phyloP scores from a whole-genome alignment of 2,113 vertebrate genomes.

The Trichomycterus rosablanca region DNA sequence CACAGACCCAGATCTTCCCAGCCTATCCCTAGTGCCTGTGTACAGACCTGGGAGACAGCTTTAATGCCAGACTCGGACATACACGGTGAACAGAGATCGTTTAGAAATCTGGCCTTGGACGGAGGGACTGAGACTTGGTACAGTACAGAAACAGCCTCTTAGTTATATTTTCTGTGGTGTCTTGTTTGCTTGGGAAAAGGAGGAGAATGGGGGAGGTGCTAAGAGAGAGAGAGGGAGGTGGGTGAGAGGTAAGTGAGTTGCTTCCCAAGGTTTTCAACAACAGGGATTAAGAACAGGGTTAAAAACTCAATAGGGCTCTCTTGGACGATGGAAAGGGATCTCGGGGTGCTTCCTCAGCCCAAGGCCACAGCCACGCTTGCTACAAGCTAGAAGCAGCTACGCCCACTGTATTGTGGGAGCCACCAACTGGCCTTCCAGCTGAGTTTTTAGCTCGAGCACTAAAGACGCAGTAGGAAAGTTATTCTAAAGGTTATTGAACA shows the following conservation, averaged over 20 bases:
- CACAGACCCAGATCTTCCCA: conserved; percentile 29
- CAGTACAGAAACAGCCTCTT: conserved; percentile 66
- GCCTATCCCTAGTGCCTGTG: conserved; percentile 53
- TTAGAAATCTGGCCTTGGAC: conserved; percentile 31
- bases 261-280: conserved; percentile 74
- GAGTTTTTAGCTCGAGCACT: conserved; percentile 3
- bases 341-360: conserved; percentile 54
- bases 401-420: too few species aligned
- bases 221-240: conserved; percentile 8
- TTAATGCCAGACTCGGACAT: conserved; percentile 62
- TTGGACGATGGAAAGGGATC: conserved; percentile 64
- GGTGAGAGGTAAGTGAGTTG: conserved; percentile 34
- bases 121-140: conserved; percentile 52
- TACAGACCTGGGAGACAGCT: conserved; percentile 66
- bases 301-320: conserved; percentile 55
- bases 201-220: conserved; percentile 11
- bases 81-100: conserved; percentile 49
- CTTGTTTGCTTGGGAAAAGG: conserved; percentile 66
- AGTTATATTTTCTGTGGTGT: conserved; percentile 69
- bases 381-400: too few species aligned
- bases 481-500: conserved; percentile 60
- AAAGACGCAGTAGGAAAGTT: conserved; percentile 56
- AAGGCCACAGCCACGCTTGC: conserved; percentile 60
- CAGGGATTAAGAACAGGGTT: conserved; percentile 70
- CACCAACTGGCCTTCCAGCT: conserved; percentile 26